phyloP scores from a whole-genome alignment of 23 tunicate genomes.

The Aplidium turbinatum region DNA sequence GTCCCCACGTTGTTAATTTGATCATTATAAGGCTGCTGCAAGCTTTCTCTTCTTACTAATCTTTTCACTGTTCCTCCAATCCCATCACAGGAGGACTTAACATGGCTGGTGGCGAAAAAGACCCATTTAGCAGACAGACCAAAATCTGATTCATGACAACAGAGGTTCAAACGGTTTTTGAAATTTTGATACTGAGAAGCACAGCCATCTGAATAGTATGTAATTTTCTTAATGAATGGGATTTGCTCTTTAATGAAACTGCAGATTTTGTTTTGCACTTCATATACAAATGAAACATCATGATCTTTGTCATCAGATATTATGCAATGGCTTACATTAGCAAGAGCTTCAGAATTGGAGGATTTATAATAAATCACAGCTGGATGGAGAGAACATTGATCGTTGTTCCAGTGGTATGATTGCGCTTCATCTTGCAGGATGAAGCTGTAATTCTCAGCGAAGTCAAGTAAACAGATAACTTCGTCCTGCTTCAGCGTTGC shows the following conservation, averaged over 20 bases:
- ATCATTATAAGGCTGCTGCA: slow-evolving; percentile 4
- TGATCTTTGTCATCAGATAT: slow-evolving; percentile 12
- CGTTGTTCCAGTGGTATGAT: slow-evolving; percentile 25
- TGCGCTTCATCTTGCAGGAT: slow-evolving; percentile 21
- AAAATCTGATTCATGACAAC: slow-evolving; percentile 10
- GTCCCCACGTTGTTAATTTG: neutral
- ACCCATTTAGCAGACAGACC: neutral
- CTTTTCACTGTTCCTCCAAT: slow-evolving; percentile 17
- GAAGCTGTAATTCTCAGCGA: slow-evolving; percentile 12
- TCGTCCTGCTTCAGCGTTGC: neutral
- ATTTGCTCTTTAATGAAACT: neutral
- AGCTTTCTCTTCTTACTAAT: slow-evolving; percentile 15
- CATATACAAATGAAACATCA: slow-evolving; percentile 21
- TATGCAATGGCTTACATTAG: neutral
- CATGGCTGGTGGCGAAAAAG: slow-evolving; percentile 19
- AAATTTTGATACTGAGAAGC: slow-evolving; percentile 22
- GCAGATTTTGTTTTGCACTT: neutral
- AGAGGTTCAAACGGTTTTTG: slow-evolving; percentile 17
- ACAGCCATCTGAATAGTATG: slow-evolving; percentile 18
- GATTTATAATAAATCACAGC: neutral
- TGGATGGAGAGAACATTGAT: slow-evolving; percentile 24
- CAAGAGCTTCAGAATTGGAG: neutral
- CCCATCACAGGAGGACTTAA: slow-evolving; percentile 23
- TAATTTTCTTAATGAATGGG: no score
- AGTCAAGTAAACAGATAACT: neutral